Conservation (phyloP, 2,113 vertebrate species). For the Lanius collurio region DNA sequence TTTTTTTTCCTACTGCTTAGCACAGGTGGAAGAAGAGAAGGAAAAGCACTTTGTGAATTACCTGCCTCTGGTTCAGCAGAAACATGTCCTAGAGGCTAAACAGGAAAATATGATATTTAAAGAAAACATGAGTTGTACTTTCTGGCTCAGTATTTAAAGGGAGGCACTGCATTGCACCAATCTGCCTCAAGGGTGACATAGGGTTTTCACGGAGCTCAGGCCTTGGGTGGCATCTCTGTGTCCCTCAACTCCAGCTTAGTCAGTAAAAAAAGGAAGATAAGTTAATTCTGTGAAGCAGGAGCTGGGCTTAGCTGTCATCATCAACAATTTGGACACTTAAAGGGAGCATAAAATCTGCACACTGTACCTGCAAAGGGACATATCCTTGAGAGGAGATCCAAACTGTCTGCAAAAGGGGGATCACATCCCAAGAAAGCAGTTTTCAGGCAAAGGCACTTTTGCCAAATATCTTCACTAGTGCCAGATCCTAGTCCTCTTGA, state of each 20-base stretch:
- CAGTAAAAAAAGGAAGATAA: neutral
- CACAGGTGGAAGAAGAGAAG: neutral
- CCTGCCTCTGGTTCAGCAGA: neutral
- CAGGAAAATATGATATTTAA: neutral
- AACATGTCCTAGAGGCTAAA: neutral
- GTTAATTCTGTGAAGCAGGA: neutral
- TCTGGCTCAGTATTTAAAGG: neutral
- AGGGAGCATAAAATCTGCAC: neutral
- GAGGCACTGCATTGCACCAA: neutral
- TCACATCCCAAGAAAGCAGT: neutral
- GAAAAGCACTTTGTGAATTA: neutral
- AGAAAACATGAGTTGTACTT: rapidly evolving
- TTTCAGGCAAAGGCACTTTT: neutral
- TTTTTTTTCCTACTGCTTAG: neutral
- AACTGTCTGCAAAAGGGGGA: neutral
- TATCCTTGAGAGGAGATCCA: neutral
- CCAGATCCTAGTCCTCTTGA: neutral
- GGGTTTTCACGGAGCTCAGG: neutral
- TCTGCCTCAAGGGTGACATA: neutral
- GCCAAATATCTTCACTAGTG: neutral
- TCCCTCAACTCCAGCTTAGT: neutral
- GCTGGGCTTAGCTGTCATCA: neutral
- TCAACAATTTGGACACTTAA: neutral
- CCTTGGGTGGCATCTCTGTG: neutral
- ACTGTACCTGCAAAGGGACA: neutral